Evolutionary conservation across 1,140 invertebrate genomes (phyloP).

Genomic region (Pseudobourletiella spinata): DNA sequence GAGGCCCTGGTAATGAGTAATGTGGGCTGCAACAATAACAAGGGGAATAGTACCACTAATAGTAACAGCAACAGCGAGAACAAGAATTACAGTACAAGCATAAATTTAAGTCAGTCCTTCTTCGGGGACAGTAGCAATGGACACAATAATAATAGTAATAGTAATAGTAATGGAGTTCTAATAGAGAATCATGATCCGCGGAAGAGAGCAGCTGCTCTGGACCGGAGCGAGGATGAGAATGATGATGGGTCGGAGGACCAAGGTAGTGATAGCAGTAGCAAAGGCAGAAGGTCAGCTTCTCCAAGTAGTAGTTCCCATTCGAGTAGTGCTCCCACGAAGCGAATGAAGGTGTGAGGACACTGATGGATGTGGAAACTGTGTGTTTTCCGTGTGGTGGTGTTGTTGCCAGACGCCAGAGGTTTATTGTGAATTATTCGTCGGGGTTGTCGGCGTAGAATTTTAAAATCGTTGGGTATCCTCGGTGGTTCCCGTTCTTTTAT

Average conservation of each 20-base stretch:
- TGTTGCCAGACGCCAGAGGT: too few species aligned
- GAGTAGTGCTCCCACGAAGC: conserved; percentile 1
- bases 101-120: not conserved
- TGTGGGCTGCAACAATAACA: conserved; percentile 29
- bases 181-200: not conserved
- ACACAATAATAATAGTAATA: not conserved
- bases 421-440: not conserved
- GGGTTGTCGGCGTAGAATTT: not conserved
- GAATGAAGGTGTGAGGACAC: conserved; percentile 31
- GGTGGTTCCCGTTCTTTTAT: not conserved
- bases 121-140: not conserved
- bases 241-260: conserved; percentile 12
- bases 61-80: conserved; percentile 2
- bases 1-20: conserved; percentile 33
- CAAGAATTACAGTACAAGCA: conserved; percentile 1
- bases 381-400: too few species aligned
- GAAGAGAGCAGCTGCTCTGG: not conserved
- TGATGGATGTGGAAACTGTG: too few species aligned
- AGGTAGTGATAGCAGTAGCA: not conserved
- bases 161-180: not conserved
- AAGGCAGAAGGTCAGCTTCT: not conserved
- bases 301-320: not conserved
- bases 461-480: not conserved
- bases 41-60: not conserved
- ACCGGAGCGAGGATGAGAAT: not conserved